Evolutionary conservation across 1,140 invertebrate genomes (phyloP), one percentile per base, ranked within the genome.

Genomic region (Paralvinella palmiformis): DNA sequence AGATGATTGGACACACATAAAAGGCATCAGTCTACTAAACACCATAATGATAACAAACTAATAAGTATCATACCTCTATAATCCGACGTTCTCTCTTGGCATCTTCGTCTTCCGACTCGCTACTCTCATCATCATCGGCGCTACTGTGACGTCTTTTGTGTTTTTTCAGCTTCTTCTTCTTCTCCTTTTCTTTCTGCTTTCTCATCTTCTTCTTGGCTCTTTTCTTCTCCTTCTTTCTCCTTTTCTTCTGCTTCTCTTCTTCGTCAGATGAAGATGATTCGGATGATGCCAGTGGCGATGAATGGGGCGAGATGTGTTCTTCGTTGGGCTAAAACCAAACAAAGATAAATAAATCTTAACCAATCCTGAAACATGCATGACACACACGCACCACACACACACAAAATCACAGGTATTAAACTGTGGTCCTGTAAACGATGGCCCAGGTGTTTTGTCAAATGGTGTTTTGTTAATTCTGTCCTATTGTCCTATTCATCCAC

Each of bases 241-340:
- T 82, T 74, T 72, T 83, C 76, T 70, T 74, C 64, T 72, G 75
- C 71, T 87, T 71, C 86, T 87, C 66, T 86, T 86, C 60, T 85
- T 88, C 56, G 86, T 86, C 66, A 57, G 29, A 13, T 29, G 48
- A 13, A 57, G 29, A 13, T 29, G 48, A 13, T 52, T 52, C 48
- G 24, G 48, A 52, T 52, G 48, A 27, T 52, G 48, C 48, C 31
- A 29, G 17, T 27, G 31, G 13, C 5, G n/a, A 52, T 3, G n/a
- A 29, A 20, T 20, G 24, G 24, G 15, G 48, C 17, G 37, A 20
- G 63, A 48, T 52, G 48, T 63, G 35, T 60, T 13, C 22, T 44
- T 24, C 31, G 29, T 22, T 7, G 17, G 7, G 10, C 50, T 24
- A 53, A 53, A 10, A 53, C 7, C 27, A 22, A n/a, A 13, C n/a